Evolutionary conservation across 1,140 invertebrate genomes (phyloP), one percentile per base, ranked within the genome.

Genomic region (Drosophila mojavensis): DNA sequence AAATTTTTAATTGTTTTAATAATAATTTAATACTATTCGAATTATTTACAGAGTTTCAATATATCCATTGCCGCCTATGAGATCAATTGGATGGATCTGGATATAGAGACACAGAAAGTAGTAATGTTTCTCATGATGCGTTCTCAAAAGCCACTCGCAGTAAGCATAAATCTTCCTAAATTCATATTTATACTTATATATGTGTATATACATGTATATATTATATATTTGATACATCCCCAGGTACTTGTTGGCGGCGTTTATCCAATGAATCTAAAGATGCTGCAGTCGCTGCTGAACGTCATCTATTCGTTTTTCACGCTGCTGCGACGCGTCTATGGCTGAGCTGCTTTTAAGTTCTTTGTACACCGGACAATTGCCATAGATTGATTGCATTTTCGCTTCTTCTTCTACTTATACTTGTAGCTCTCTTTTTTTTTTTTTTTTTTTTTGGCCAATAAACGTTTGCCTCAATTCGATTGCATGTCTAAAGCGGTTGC

Each of bases 51-150:
- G 89, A 91, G 89, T 39, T 81, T 86, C 15, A 36, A 78, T 9
- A 68, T 91, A 5, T 70, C 89, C 10, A 91, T 85, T 39, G 89
- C 89, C 30, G 89, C 89, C 10, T 91, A 91, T 54, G 89, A 91
- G 15, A 76, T 73, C 56, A 80, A 91, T 61, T 91, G 89, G 89
- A 85, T 85, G 65, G 78, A 91, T 39, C 82, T 76, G 54, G 81
- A 89, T 54, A 62, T 91, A 24, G 72, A 79, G 11, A 89, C 89
- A 11, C 89, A 91, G 47, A 91, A 82, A 51, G 67, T 61, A 30
- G 50, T 91, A 4, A 91, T 89, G 51, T 76, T 91, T 36, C 70
- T 91, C 9, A 90, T 91, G 47, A 74, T 91, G 69, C 81, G 90
- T 17, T 79, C 90, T 6, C 88, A 91, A 47, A 91, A 86, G 39